Conservation (phyloP, 1,140 invertebrate genomes). For the Chymomyza costata region DNA sequence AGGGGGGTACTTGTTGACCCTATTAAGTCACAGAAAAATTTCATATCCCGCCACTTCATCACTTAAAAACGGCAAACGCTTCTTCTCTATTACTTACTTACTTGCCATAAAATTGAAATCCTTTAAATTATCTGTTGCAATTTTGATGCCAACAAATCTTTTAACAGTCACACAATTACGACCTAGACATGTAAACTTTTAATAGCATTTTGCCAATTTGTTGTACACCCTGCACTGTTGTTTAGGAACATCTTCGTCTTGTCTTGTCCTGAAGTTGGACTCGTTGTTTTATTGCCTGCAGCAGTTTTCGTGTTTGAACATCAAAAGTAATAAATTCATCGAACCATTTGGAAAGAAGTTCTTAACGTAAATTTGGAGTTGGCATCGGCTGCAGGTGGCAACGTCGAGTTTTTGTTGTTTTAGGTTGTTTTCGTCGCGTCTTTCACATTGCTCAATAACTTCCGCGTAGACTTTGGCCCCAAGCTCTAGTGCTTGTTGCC, state of each 20-base stretch:
- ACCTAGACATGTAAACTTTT: conserved; percentile 72
- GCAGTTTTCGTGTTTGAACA: conserved; percentile 71
- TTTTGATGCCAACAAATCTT: conserved; percentile 66
- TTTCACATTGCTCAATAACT: conserved; percentile 43
- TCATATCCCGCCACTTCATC: too few species aligned
- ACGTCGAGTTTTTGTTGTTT: conserved; percentile 36
- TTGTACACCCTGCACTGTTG: conserved; percentile 7
- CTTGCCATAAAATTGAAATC: too few species aligned
- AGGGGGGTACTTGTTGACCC: too few species aligned
- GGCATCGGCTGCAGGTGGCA: conserved; percentile 14
- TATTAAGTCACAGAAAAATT: too few species aligned
- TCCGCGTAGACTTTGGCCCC: conserved; percentile 20
- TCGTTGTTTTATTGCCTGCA: conserved; percentile 67
- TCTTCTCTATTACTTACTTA: too few species aligned
- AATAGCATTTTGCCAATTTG: conserved; percentile 57
- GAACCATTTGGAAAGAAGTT: too few species aligned
- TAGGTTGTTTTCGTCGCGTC: conserved; percentile 35
- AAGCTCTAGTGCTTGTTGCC: conserved; percentile 18
- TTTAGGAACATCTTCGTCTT: neutral
- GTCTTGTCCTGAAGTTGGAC: conserved; percentile 28
- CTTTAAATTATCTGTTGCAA: too few species aligned
- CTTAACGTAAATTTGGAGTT: neutral
- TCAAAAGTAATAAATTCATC: conserved; percentile 73
- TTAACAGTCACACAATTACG: conserved; percentile 72
- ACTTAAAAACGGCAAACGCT: too few species aligned